Evolutionary conservation across 2,888 invertebrate species (phyloP), one percentile per base, ranked within the genome.

Genomic region (Acrobeloides nanus): DNA sequence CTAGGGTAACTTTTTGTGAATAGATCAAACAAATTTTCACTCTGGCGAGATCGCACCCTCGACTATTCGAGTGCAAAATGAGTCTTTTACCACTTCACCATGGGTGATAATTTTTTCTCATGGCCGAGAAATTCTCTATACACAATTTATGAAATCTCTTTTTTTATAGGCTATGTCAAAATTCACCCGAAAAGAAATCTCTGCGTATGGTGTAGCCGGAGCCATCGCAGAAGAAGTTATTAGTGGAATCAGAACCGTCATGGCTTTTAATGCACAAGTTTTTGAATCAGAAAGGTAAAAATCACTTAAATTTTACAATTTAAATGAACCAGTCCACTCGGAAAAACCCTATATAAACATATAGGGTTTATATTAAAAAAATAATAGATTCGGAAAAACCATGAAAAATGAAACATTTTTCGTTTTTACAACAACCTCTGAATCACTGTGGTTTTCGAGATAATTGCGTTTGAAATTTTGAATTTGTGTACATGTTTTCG

Each of bases 141-240:
- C 17, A 63, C 61, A 41, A 37, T 52, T 47, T 41, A 20, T 32
- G 42, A 6, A 8, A 39, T 24, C 35, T 24, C 12, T 21, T 4
- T n/a, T 38, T 48, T 10, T 40, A 12, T 18, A 34, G 21, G 38
- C 51, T 4, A 44, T 53, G 7, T 38, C 44, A 6, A 25, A 17
- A 7, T 27, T 44, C 21, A 26, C 57, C 3, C 73, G 74, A 17
- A 62, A 75, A 51, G 78, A 79, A 55, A 77, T 69, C 61, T 54
- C 61, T 23, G 68, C 69, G 4, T 75, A 75, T 51, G 61, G 69
- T 12, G 51, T 53, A 12, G 74, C 75, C 5, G 73, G 74, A 18
- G 68, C 68, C 15, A 60, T 75, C 29, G 74, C 74, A 2, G 69
- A 74, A 46, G 74, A 74, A 53, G 72, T 74, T 15, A 52, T 74